Conservation (phyloP, 2,797 vertebrate genomes). For the Spatula clypeata region DNA sequence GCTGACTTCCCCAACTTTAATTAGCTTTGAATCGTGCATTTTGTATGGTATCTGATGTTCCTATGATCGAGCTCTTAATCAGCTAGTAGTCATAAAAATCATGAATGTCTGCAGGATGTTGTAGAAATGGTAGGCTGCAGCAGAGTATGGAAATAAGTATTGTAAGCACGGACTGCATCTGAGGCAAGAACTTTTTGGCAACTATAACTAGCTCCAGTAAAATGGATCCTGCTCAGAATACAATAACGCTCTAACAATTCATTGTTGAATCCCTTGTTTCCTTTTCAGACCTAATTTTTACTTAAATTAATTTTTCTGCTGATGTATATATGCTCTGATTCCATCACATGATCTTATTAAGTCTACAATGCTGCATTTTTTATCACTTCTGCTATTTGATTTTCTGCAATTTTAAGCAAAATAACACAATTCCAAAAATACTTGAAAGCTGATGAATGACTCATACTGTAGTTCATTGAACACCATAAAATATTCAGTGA, state of each 20-base stretch:
- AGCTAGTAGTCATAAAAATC: not conserved
- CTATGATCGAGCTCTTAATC: not conserved
- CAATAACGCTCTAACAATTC: slow-evolving; percentile 50
- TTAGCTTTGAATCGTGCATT: not conserved
- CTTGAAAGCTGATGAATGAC: slow-evolving; percentile 80
- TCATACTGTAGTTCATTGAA: slow-evolving; percentile 80
- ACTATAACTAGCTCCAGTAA: slow-evolving; percentile 46
- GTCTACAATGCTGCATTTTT: slow-evolving; percentile 71
- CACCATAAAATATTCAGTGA: slow-evolving; percentile 81
- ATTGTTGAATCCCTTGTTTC: slow-evolving; percentile 25
- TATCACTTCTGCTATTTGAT: slow-evolving; percentile 70
- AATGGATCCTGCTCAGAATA: slow-evolving; percentile 62
- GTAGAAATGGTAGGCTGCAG: slow-evolving; percentile 12
- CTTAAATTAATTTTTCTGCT: slow-evolving; percentile 63
- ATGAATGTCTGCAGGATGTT: not conserved
- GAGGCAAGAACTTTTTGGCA: slow-evolving; percentile 76
- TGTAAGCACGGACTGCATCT: slow-evolving; percentile 65
- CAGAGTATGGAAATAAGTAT: slow-evolving; percentile 62
- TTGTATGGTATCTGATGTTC: not conserved
- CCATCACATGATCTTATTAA: slow-evolving; percentile 67
- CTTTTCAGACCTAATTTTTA: slow-evolving; percentile 62
- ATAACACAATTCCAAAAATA: slow-evolving; percentile 83
- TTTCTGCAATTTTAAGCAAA: slow-evolving; percentile 77
- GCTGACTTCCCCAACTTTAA: not conserved
- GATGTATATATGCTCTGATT: slow-evolving; percentile 6